Percentiles rank a stretch among this genome's conserved stretches.
phyloP scores from a whole-genome alignment of 2,888 invertebrate species.

The Eretmocerus hayati region DNA sequence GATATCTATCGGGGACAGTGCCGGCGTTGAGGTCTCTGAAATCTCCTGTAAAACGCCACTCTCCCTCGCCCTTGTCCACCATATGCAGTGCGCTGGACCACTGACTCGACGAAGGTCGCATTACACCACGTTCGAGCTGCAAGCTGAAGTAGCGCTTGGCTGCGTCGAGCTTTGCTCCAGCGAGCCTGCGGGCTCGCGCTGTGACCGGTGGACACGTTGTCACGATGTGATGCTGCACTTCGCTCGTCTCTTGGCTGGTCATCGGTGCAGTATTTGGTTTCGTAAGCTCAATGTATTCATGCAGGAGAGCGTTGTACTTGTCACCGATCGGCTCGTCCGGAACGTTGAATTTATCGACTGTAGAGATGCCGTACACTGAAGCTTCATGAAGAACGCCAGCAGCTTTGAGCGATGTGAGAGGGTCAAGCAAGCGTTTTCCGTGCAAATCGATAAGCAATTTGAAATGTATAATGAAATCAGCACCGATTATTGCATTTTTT shows the following conservation, averaged over 20 bases:
- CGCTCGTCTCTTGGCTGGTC: not conserved
- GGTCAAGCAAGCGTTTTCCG: not conserved
- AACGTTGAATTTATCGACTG: not conserved
- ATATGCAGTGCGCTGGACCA: not conserved
- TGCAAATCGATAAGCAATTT: not conserved
- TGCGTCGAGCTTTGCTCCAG: not conserved
- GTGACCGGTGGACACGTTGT: not conserved
- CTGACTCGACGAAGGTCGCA: not conserved
- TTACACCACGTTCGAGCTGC: not conserved
- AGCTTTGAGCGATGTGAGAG: not conserved
- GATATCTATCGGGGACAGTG: not conserved
- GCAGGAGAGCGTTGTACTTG: not conserved
- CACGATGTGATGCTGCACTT: not conserved
- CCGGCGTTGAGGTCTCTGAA: not conserved
- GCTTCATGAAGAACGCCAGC: not conserved
- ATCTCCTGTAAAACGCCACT: not conserved
- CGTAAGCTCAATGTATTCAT: not conserved
- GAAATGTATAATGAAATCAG: conserved; percentile 26
- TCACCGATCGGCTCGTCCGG: not conserved
- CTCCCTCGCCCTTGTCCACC: not conserved
- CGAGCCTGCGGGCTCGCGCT: not conserved
- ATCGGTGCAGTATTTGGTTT: not conserved
- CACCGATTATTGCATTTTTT: conserved; percentile 35
- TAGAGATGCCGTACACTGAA: not conserved
- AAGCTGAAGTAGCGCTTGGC: not conserved